Evolutionary conservation across 2,797 vertebrate species (phyloP).

Genomic region (Denticeps clupeoides): DNA sequence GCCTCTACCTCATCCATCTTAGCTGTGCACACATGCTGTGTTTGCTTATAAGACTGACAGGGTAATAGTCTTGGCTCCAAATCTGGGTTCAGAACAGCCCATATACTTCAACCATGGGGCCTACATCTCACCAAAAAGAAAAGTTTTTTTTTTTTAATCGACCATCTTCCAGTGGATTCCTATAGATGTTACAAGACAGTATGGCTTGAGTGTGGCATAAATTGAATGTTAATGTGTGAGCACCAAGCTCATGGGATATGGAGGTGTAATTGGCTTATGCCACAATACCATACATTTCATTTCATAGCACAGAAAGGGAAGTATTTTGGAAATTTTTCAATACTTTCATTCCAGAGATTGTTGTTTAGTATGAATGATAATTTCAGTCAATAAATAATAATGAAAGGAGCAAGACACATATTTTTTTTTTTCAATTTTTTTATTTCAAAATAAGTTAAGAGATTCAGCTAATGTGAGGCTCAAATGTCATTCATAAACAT

Average conservation of each 20-base stretch:
- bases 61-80: neutral
- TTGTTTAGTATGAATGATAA: no score
- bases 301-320: no score
- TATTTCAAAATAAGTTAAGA: constrained; percentile 64
- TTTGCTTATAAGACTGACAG: neutral
- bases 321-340: no score
- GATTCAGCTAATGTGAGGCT: constrained; percentile 36
- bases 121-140: neutral
- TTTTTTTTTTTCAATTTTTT: constrained; percentile 29
- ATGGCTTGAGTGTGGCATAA: neutral
- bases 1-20: constrained; percentile 1
- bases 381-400: no score
- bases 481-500: constrained; percentile 42
- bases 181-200: no score
- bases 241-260: no score
- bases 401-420: no score
- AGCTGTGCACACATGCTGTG: neutral
- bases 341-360: no score
- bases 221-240: neutral
- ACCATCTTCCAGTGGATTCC: no score
- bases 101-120: neutral
- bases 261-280: no score
- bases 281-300: no score
- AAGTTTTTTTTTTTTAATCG: no score
- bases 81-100: neutral